Percentiles rank a stretch among this genome's conserved stretches.
Evolutionary conservation across 2,888 invertebrate genomes (phyloP).

Genomic region (Melikaiella ostensackeni): DNA sequence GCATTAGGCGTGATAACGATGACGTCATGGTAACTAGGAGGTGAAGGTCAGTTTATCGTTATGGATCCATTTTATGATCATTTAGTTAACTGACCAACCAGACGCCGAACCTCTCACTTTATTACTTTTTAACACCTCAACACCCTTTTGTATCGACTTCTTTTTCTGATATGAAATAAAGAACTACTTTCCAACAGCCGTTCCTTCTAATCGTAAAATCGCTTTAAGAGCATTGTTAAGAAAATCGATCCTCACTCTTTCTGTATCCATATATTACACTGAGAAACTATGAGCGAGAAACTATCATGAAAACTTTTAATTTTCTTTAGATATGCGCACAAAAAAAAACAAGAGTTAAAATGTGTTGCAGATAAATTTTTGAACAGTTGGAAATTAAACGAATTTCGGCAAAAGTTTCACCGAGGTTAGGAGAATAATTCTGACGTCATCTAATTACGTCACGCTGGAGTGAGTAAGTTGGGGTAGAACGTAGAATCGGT

Average conservation of each 20-base stretch:
- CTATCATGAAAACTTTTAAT: neutral
- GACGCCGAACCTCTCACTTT: neutral
- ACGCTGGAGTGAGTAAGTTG: too few relatives aligned
- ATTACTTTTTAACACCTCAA: neutral
- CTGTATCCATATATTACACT: neutral
- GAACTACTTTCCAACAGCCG: neutral
- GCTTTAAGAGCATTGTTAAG: neutral
- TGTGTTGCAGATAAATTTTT: too few relatives aligned
- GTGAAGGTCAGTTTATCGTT: slow-evolving; percentile 59
- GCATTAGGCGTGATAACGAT: slow-evolving; percentile 51
- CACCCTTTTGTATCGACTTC: neutral
- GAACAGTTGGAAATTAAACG: too few relatives aligned
- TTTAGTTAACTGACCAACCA: slow-evolving; percentile 1
- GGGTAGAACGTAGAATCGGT: too few relatives aligned
- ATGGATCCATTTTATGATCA: slow-evolving; percentile 30
- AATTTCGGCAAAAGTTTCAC: too few relatives aligned
- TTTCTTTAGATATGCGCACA: neutral
- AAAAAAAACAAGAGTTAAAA: too few relatives aligned
- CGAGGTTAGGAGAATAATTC: too few relatives aligned
- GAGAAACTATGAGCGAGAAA: neutral
- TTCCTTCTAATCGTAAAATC: neutral
- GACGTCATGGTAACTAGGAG: slow-evolving; percentile 59
- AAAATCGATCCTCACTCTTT: neutral
- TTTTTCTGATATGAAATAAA: neutral
- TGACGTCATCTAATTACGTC: too few relatives aligned